A percentile compares a stretch with the other conserved stretches of the same genome.
Evolutionary conservation across 2,113 vertebrate genomes (phyloP).

Genomic region (Elanoides forficatus): DNA sequence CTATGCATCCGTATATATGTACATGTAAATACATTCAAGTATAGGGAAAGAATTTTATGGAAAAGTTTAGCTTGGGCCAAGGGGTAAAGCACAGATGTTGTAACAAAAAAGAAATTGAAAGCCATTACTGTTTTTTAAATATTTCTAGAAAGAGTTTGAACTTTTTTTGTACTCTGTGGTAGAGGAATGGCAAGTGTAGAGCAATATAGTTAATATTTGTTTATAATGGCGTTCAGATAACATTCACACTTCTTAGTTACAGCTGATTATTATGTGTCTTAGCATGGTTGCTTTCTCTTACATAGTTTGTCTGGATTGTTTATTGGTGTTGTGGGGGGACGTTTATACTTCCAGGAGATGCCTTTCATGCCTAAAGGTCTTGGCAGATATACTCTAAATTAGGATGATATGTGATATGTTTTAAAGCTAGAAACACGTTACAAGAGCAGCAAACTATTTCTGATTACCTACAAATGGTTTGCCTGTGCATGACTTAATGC

Average conservation of each 20-base stretch:
- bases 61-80: neutral
- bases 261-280: no score
- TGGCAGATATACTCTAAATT: neutral
- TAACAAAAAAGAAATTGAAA: neutral
- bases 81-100: neutral
- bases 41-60: neutral
- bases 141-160: neutral
- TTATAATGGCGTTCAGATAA: neutral
- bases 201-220: neutral
- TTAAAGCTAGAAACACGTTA: neutral
- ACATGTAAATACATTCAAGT: neutral
- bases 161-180: neutral
- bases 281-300: neutral
- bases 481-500: neutral
- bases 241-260: neutral
- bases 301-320: neutral
- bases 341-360: neutral
- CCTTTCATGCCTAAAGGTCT: neutral
- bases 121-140: neutral
- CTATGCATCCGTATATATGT: accelerated
- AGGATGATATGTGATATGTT: neutral
- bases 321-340: neutral
- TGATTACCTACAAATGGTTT: neutral
- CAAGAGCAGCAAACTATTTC: neutral
- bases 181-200: neutral